Evolutionary conservation across 2,113 vertebrate genomes (phyloP).

Genomic region (Natator depressus): DNA sequence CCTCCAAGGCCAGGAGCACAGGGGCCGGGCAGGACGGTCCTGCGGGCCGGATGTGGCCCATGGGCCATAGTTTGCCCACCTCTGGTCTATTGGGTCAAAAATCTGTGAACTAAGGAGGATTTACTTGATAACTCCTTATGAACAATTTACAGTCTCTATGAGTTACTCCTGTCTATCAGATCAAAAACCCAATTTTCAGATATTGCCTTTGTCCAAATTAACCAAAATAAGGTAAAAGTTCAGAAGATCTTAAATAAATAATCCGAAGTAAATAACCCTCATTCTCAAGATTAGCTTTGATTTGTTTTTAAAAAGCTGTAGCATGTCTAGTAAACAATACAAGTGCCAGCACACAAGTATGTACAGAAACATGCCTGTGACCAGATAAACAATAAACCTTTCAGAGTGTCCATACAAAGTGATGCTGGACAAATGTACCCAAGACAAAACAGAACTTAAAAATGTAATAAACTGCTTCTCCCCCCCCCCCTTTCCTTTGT

Average conservation of each 20-base stretch:
- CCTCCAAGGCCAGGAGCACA: no score
- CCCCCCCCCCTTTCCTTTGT: background rate
- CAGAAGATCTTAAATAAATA: constrained; percentile 57
- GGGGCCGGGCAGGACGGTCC: no score
- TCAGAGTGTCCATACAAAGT: background rate
- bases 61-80: no score
- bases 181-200: constrained; percentile 57
- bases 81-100: constrained; percentile 44
- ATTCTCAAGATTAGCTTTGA: constrained; percentile 23
- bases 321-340: background rate
- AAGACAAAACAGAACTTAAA: background rate
- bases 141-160: background rate
- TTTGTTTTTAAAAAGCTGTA: background rate
- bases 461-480: background rate
- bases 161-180: constrained; percentile 55
- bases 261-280: constrained; percentile 31
- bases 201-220: constrained; percentile 61
- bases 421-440: background rate
- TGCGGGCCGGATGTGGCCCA: no score
- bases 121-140: background rate
- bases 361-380: background rate
- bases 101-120: constrained; percentile 52
- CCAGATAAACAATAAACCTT: background rate
- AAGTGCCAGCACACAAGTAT: background rate
- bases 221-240: constrained; percentile 53